Evolutionary conservation across 2,888 invertebrate species (phyloP).

Genomic region (Diachrysia chrysitis): DNA sequence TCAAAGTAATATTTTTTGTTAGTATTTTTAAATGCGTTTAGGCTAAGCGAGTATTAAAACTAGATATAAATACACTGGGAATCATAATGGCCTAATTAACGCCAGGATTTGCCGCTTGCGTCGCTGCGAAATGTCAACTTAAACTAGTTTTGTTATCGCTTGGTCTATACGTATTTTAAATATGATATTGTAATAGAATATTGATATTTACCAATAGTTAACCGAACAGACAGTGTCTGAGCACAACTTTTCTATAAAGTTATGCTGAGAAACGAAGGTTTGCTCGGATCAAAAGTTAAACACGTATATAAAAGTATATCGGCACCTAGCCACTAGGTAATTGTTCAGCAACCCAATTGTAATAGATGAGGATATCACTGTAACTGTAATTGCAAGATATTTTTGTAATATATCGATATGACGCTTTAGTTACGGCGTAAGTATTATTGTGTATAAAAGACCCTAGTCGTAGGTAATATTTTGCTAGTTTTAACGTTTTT

Average conservation of each 20-base stretch:
- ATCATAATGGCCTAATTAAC: no score
- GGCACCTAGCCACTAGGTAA: conserved; percentile 41
- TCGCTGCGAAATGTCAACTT: no score
- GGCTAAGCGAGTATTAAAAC: background rate
- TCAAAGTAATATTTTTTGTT: background rate
- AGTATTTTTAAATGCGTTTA: background rate
- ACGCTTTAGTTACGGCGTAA: conserved; percentile 62
- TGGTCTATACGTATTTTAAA: background rate
- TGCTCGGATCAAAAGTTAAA: conserved; percentile 8
- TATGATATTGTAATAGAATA: conserved; percentile 8
- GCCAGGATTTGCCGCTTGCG: background rate
- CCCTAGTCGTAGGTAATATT: conserved; percentile 85
- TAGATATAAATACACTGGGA: background rate
- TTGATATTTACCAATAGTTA: conserved; percentile 24
- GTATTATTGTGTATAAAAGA: conserved; percentile 79
- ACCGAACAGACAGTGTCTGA: background rate
- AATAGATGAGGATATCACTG: conserved; percentile 66
- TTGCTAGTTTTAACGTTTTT: conserved; percentile 76
- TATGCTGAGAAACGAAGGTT: background rate
- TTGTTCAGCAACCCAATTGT: conserved; percentile 55
- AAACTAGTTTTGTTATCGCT: background rate
- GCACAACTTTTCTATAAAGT: background rate
- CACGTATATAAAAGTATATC: conserved; percentile 17
- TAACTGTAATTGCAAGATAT: conserved; percentile 73
- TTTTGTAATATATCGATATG: conserved; percentile 70